Evolutionary conservation across 2,888 invertebrate genomes (phyloP).

Genomic region (Bombylius major): DNA sequence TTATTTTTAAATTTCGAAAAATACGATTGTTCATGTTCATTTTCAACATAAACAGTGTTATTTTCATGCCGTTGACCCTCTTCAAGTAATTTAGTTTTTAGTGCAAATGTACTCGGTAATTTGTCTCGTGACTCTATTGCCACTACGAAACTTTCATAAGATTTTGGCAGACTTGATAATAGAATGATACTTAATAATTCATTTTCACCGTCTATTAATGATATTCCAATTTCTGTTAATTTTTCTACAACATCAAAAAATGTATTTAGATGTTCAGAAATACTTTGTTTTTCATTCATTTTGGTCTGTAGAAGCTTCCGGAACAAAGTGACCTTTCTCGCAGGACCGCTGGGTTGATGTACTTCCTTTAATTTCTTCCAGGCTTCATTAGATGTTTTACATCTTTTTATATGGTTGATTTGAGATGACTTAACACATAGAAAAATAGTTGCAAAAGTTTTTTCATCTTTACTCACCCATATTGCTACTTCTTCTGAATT

Average conservation of each 20-base stretch:
- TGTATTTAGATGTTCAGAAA: slow-evolving; percentile 11
- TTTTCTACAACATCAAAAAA: slow-evolving; percentile 10
- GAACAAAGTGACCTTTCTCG: slow-evolving; percentile 12
- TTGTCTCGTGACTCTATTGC: slow-evolving; percentile 14
- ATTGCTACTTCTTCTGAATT: neutral
- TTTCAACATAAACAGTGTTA: neutral
- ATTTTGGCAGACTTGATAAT: slow-evolving; percentile 13
- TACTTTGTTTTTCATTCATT: slow-evolving; percentile 4
- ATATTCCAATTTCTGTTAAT: slow-evolving; percentile 9
- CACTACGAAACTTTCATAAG: slow-evolving; percentile 13
- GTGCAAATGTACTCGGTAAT: slow-evolving; percentile 4
- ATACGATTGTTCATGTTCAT: slow-evolving; percentile 3
- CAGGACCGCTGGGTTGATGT: slow-evolving; percentile 11
- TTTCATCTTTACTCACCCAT: slow-evolving; percentile 11
- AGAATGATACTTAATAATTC: slow-evolving; percentile 13
- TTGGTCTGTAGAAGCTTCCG: slow-evolving; percentile 7
- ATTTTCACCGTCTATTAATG: slow-evolving; percentile 6
- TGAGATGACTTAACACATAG: slow-evolving; percentile 14
- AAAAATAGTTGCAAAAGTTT: slow-evolving; percentile 14
- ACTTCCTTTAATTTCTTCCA: slow-evolving; percentile 11
- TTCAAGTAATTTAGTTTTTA: slow-evolving; percentile 10
- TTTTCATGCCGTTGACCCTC: slow-evolving; percentile 8
- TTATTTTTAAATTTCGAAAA: neutral
- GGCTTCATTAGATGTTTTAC: slow-evolving; percentile 10
- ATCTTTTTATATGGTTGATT: slow-evolving; percentile 12